phyloP scores from a whole-genome alignment of 2,113 vertebrate species.

The Cairina moschata region DNA sequence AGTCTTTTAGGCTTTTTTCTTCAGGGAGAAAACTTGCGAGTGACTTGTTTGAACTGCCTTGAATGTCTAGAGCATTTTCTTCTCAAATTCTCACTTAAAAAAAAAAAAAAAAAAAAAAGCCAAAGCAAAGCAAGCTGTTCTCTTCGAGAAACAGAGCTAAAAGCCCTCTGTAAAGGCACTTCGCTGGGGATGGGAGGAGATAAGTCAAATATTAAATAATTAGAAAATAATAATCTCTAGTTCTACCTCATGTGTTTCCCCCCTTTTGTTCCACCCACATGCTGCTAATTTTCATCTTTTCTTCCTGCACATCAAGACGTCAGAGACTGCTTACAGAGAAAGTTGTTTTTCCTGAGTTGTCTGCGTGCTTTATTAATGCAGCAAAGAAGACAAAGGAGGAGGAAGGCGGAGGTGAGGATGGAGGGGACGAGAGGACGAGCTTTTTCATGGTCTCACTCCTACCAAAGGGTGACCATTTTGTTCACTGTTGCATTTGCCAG shows the following conservation, averaged over 20 bases:
- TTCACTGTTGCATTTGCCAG: conserved; percentile 76
- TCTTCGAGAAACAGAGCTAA: conserved; percentile 2
- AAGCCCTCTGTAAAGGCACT: conserved; percentile 12
- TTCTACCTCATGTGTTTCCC: conserved; percentile 27
- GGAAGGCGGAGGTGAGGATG: conserved; percentile 24
- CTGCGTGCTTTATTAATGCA: conserved; percentile 53
- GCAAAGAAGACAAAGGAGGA: not conserved
- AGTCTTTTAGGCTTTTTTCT: not conserved
- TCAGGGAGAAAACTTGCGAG: not conserved
- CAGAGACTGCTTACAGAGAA: conserved; percentile 62
- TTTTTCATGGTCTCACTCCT: conserved; percentile 43
- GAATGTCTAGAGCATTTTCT: not conserved
- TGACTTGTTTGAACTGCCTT: conserved; percentile 1
- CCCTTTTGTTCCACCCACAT: conserved; percentile 65
- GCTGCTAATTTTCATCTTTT: conserved; percentile 68
- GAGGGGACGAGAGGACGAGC: conserved; percentile 27
- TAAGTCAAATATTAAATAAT: conserved; percentile 61
- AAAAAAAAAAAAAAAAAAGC: not conserved
- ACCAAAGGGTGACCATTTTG: conserved; percentile 70
- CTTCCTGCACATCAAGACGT: conserved; percentile 65
- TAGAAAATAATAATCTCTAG: conserved; percentile 51
- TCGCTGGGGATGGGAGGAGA: not conserved
- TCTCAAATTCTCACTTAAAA: not conserved
- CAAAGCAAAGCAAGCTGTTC: not conserved
- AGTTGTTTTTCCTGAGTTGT: conserved; percentile 64